A percentile compares a stretch with the other conserved stretches of the same genome.
These are phyloP conservation scores for Adelosebastes latens DNA, from an alignment of 2,797 vertebrate genomes.

Conservation along the genomic window DNA sequence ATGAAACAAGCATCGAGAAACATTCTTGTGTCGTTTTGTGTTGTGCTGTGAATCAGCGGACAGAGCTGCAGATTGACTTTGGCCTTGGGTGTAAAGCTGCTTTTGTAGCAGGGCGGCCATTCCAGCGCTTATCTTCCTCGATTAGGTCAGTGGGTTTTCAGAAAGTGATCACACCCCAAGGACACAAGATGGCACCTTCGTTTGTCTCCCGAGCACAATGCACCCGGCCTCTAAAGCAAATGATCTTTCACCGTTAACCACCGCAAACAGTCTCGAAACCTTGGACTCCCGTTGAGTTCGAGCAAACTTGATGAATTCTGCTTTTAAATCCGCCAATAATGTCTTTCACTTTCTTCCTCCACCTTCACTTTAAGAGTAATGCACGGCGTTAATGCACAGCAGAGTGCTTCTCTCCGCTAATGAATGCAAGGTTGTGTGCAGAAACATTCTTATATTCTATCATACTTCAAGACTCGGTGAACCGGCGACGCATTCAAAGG, in stretches of 20 bases:
- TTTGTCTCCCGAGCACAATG: constrained; percentile 36
- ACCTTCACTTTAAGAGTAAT: background rate
- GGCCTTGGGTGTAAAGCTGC: constrained; percentile 34
- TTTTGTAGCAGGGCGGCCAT: constrained; percentile 28
- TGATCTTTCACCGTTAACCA: constrained; percentile 33
- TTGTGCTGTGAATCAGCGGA: constrained; percentile 7
- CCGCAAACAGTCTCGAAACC: constrained; percentile 10
- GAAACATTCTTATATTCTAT: constrained; percentile 27
- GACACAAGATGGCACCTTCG: constrained; percentile 38
- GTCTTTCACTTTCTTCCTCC: constrained; percentile 2
- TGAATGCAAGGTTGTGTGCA: constrained; percentile 26
- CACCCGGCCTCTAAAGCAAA: background rate
- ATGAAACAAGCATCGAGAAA: constrained; percentile 23
- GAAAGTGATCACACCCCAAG: constrained; percentile 62
- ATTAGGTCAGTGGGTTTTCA: constrained; percentile 59
- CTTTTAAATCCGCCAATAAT: constrained; percentile 23
- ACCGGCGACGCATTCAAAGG: constrained; percentile 12
- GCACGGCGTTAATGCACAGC: background rate
- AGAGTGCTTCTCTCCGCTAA: constrained; percentile 37
- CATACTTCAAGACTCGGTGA: background rate
- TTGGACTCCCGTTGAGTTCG: constrained; percentile 12
- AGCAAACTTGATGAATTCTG: constrained; percentile 18
- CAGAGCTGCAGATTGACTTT: constrained; percentile 19
- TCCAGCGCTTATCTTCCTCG: constrained; percentile 34
- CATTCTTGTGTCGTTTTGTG: constrained; percentile 18